Percentiles rank a stretch among this genome's conserved stretches.
Evolutionary conservation across 2,797 vertebrate genomes (phyloP).

Genomic region (Distichodus sexfasciatus): DNA sequence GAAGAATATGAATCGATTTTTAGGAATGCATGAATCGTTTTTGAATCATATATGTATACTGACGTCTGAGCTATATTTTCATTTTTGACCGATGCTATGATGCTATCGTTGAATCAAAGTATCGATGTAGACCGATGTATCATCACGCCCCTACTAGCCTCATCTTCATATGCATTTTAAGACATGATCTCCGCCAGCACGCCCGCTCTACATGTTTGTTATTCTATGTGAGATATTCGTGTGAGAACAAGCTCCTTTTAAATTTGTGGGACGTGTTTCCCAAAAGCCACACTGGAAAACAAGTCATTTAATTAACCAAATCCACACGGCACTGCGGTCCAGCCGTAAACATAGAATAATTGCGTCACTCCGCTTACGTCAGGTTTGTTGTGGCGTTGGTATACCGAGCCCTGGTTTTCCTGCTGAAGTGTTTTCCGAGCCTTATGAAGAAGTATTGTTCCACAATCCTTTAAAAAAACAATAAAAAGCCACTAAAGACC

Average conservation of each 20-base stretch:
- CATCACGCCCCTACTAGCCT: too few species aligned
- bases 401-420: slow-evolving; percentile 58
- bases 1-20: too few species aligned
- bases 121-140: too few species aligned
- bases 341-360: slow-evolving; percentile 11
- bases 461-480: slow-evolving; percentile 60
- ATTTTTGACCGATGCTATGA: too few species aligned
- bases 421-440: slow-evolving; percentile 52
- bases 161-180: too few species aligned
- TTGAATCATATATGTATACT: too few species aligned
- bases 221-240: not conserved
- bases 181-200: too few species aligned
- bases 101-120: too few species aligned
- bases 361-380: slow-evolving; percentile 35
- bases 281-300: slow-evolving; percentile 21
- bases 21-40: too few species aligned
- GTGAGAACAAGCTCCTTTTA: slow-evolving; percentile 1
- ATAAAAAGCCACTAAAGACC: slow-evolving; percentile 64
- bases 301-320: slow-evolving; percentile 32
- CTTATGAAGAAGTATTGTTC: slow-evolving; percentile 67
- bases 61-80: too few species aligned
- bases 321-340: slow-evolving; percentile 21
- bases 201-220: not conserved
- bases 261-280: not conserved
- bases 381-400: slow-evolving; percentile 44